Conservation (phyloP, 2,797 vertebrate genomes). For the Tarsius wallacei region DNA sequence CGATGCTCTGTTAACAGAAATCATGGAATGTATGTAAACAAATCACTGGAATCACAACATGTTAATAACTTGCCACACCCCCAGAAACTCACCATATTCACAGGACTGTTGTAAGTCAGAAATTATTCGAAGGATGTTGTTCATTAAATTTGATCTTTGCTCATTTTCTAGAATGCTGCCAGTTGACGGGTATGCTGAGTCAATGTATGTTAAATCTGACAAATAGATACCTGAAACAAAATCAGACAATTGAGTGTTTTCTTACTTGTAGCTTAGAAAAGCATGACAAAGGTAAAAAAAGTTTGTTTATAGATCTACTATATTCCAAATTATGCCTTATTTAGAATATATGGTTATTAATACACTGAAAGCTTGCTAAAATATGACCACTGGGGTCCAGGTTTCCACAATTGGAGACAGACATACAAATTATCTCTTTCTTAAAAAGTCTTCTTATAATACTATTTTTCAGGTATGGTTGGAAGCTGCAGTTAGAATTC, state of each 20-base stretch:
- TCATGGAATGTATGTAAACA: not conserved
- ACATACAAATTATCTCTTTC: not conserved
- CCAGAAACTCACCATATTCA: slow-evolving; percentile 95
- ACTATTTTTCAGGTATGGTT: not conserved
- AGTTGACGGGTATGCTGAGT: slow-evolving; percentile 98
- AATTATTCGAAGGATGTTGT: slow-evolving; percentile 99
- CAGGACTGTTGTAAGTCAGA: slow-evolving; percentile 98
- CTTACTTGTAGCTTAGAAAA: slow-evolving; percentile 30
- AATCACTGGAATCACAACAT: not conserved
- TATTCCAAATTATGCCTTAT: not conserved
- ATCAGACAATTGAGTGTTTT: slow-evolving; percentile 72
- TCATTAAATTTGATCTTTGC: slow-evolving; percentile 99
- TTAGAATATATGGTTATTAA: not conserved
- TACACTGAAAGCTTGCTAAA: not conserved
- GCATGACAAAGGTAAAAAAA: not conserved
- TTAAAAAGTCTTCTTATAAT: not conserved
- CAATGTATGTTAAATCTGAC: slow-evolving; percentile 98
- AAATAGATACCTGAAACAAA: slow-evolving; percentile 96
- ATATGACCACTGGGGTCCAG: not conserved
- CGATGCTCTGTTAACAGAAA: not conserved
- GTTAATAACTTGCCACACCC: not conserved
- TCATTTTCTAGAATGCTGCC: slow-evolving; percentile 99
- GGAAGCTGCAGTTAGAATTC: not conserved
- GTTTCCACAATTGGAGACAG: slow-evolving; percentile 11
- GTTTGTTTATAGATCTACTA: not conserved